A percentile compares a stretch with the other conserved stretches of the same genome.
These are phyloP conservation scores for Penaeus japonicus DNA, from an alignment of 1,140 invertebrate genomes.

Conservation along the genomic window DNA sequence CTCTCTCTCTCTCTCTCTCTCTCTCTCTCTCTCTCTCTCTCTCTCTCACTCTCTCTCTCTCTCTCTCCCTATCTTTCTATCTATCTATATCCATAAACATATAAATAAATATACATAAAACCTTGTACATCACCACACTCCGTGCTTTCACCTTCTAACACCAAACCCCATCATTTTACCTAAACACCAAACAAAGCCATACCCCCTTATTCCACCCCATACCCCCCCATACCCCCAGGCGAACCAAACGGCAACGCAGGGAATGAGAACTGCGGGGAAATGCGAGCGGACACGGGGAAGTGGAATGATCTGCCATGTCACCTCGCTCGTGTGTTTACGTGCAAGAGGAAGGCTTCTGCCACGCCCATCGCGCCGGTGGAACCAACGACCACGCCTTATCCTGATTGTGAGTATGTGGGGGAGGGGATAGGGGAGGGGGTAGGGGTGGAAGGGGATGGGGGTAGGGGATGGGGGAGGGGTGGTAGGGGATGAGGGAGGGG, in stretches of 20 bases:
- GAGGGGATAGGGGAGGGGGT: neutral
- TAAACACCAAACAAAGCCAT: too few species aligned
- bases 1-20: too few species aligned
- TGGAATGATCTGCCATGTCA: slow-evolving; percentile 9
- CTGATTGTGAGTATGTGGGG: neutral
- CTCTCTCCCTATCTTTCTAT: too few species aligned
- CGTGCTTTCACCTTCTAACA: too few species aligned
- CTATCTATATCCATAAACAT: too few species aligned
- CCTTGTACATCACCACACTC: too few species aligned
- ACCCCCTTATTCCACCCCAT: too few species aligned
- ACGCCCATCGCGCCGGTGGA: neutral
- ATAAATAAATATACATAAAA: too few species aligned
- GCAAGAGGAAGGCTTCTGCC: neutral
- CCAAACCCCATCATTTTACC: neutral
- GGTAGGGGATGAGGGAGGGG: neutral
- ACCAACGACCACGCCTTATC: neutral
- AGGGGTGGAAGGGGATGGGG: neutral
- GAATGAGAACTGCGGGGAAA: neutral
- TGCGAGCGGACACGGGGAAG: neutral
- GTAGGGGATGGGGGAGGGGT: neutral
- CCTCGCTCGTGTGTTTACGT: neutral
- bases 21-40: too few species aligned
- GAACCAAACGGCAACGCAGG: neutral
- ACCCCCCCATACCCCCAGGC: neutral
- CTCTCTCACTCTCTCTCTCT: too few species aligned